phyloP scores from a whole-genome alignment of 2,113 vertebrate genomes.

The Xyrauchen texanus region DNA sequence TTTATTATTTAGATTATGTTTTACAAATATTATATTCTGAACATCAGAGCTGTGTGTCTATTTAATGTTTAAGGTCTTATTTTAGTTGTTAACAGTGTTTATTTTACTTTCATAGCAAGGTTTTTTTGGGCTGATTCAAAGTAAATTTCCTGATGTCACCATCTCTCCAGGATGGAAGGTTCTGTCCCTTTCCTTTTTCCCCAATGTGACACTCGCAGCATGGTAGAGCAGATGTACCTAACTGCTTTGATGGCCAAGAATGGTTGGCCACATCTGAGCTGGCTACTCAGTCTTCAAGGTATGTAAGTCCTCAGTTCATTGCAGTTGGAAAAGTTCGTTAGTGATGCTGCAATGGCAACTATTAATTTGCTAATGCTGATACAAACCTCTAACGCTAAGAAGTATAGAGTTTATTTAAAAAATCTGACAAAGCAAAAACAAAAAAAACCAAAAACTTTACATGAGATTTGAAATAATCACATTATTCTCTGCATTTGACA shows the following conservation, averaged over 20 bases:
- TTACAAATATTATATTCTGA: too few relatives aligned
- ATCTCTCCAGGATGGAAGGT: constrained; percentile 84
- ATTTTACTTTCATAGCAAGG: constrained; percentile 58
- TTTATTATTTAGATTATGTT: not conserved
- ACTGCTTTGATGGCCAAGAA: constrained; percentile 70
- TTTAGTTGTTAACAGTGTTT: not conserved
- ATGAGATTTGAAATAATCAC: too few relatives aligned
- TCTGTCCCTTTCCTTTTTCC: constrained; percentile 60
- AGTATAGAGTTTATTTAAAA: too few relatives aligned
- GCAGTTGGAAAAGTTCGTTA: too few relatives aligned
- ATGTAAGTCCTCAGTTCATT: too few relatives aligned
- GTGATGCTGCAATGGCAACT: too few relatives aligned
- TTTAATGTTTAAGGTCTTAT: not conserved
- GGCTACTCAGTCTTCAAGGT: constrained; percentile 84
- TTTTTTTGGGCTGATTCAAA: constrained; percentile 77
- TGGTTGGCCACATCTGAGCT: constrained; percentile 82
- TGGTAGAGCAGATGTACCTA: constrained; percentile 80
- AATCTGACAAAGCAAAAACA: too few relatives aligned
- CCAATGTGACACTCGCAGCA: constrained; percentile 64
- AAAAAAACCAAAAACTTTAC: too few relatives aligned
- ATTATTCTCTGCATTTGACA: too few relatives aligned
- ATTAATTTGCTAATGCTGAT: too few relatives aligned
- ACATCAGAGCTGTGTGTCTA: not conserved
- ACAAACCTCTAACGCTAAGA: too few relatives aligned
- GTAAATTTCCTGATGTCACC: constrained; percentile 78